A percentile compares a stretch with the other conserved stretches of the same genome.
Evolutionary conservation across 2,888 invertebrate genomes (phyloP).

Genomic region (Xanthia togata): DNA sequence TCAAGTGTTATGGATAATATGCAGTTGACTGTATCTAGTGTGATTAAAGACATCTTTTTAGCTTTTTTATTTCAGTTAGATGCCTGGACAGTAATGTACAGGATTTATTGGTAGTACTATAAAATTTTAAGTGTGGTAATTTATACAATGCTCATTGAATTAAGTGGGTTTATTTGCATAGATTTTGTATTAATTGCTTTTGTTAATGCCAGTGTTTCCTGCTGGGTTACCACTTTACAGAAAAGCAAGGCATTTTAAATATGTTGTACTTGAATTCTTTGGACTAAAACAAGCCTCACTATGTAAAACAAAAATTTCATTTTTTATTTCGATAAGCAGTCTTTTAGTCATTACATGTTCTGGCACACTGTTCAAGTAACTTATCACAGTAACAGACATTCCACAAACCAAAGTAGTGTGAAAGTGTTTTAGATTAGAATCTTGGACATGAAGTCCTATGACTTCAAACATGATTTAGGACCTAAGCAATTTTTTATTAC

Average conservation of each 20-base stretch:
- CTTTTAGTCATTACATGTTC: constrained; percentile 9
- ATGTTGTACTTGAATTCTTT: not conserved
- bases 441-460: not conserved
- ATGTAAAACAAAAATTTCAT: not conserved
- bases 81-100: constrained; percentile 9
- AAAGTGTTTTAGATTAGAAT: constrained; percentile 2
- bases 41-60: constrained; percentile 6
- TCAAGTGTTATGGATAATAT: not conserved
- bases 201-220: not conserved
- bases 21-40: not conserved
- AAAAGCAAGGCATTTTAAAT: not conserved
- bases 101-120: constrained; percentile 22
- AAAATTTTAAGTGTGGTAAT: not conserved
- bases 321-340: not conserved
- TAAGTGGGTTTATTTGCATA: constrained; percentile 5
- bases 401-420: constrained; percentile 14
- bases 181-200: not conserved
- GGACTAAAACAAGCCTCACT: not conserved
- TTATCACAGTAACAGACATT: constrained; percentile 6
- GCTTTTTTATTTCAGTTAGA: not conserved
- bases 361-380: not conserved
- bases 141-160: constrained; percentile 8
- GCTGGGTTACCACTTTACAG: not conserved
- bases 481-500: not conserved
- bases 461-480: not conserved